Evolutionary conservation across 2,888 invertebrate species (phyloP), one percentile per base, ranked within the genome.

Genomic region (Leptinotarsa juncta): DNA sequence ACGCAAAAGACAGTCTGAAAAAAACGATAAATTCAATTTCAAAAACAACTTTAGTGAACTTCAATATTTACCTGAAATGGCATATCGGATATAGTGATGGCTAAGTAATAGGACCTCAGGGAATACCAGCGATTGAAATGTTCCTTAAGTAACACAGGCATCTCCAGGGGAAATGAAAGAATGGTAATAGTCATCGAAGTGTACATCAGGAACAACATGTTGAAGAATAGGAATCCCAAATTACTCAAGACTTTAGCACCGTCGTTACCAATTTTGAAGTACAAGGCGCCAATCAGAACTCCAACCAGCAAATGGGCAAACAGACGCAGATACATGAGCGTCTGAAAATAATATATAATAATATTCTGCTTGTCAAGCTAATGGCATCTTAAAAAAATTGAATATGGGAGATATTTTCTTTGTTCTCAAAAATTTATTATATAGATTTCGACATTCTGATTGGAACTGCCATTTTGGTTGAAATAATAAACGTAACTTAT

Each of bases 131-230:
- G 92, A 89, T 98, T 98, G 87, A 98, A 95, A 88, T 97, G 97
- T 88, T 98, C 98, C 85, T 97, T 95, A 68, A 97, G 90, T 83
- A 98, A 90, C 70, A 98, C 97, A 1, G 97, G 96, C 95, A 98
- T 95, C 89, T 98, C 98, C 81, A 97, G 90, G 0, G 98, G 98
- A 89, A 98, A 98, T 84, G 98, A 98, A 81, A 99, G 91, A 85
- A 99, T 97, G 65, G 98, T 99, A 84, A 98, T 98, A 87, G 98
- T 99, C 95, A 99, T 97, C n/a, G 98, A 97, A 0, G 98, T 97
- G 90, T 98, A 99, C 97, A 98, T 98, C 80, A 98, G 93, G 91
- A 99, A 99, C 85, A 99, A 91, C 95, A 98, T 96, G 88, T 97
- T 97, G 92, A 99, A 98, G 92, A 99, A 98, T 42, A 98, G 90